Conservation (phyloP, 2,113 vertebrate genomes). For the Myocastor coypus region DNA sequence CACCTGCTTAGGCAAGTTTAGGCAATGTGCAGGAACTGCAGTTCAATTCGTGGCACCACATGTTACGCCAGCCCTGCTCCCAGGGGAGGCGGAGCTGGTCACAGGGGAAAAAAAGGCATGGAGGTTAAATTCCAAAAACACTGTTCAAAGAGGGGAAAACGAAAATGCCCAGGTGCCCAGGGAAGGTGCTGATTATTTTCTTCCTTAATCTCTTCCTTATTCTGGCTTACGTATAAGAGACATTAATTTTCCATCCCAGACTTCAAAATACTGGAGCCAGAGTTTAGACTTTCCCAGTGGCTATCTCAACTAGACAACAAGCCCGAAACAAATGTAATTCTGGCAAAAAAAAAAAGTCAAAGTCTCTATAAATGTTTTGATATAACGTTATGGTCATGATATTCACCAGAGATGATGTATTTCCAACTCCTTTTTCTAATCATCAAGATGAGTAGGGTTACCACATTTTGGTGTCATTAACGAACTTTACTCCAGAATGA, state of each 20-base stretch:
- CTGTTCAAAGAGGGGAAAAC: constrained; percentile 42
- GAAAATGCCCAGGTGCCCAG: neutral
- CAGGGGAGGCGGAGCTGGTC: too few relatives aligned
- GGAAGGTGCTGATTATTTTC: neutral
- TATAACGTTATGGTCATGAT: neutral
- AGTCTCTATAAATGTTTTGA: constrained; percentile 9
- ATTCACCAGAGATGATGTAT: constrained; percentile 47
- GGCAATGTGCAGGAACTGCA: too few relatives aligned
- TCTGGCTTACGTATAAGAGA: neutral
- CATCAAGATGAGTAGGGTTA: neutral
- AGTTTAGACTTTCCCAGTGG: constrained; percentile 11
- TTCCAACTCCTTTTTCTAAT: constrained; percentile 64
- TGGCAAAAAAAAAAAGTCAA: constrained; percentile 60
- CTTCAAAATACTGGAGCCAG: constrained; percentile 3
- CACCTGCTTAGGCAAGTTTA: too few relatives aligned
- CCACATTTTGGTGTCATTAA: constrained; percentile 4
- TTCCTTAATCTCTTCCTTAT: neutral
- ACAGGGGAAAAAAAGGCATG: neutral
- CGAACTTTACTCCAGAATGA: neutral
- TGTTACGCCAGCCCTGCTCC: too few relatives aligned
- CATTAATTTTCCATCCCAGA: neutral
- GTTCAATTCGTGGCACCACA: too few relatives aligned
- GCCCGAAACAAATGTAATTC: constrained; percentile 29
- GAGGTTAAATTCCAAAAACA: constrained; percentile 40
- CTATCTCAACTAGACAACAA: constrained; percentile 16